Base-by-base conservation (phyloP, 2,888 invertebrate species). In the Biston betularia region DNA sequence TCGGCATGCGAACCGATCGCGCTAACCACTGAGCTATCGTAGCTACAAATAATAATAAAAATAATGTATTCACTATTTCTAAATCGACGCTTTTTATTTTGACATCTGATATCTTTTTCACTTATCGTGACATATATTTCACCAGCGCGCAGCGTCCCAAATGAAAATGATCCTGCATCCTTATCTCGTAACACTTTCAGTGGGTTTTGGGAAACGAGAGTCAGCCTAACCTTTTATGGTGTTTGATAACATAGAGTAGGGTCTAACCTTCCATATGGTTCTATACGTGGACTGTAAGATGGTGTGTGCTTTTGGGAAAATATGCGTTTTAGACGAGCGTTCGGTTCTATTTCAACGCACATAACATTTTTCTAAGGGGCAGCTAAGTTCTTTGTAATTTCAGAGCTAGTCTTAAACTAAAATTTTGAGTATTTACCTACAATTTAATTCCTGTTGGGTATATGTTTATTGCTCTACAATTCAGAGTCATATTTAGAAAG, bases 191-290 rank as follows among this genome's bases (percentile, higher is more conserved):
- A 49, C 54, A 48, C 40, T 38, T 48, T 54, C 48, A 52, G 33
- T 44, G 15, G 45, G 44, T 59, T 45, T 38, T 35, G 49, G 62
- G n/a, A 52, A 59, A 63, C 52, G 63, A 58, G 63, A 58, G 40
- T 9, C 45, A 11, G 34, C 15, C 42, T 35, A 46, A 54, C 58
- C 63, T 68, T 63, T 67, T 63, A 55, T 50, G 59, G 63, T 59
- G 55, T 63, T 62, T 54, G 67, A 67, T 67, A 67, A 59, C 63
- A 57, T 24, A 46, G 15, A 34, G 50, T 38, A 9, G 34, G 46
- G 53, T 15, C 38, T 14, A 40, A 49, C 65, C 15, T 54, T 34
- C 11, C 35, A 5, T 56, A 9, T n/a, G 55, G 24, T 40, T 40
- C 38, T 38, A 38, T 9, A 8, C 49, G 14, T 42, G 14, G 49